Evolutionary conservation across 2,888 invertebrate species (phyloP), one percentile per base, ranked within the genome.

Genomic region (Silvanus unidentatus): DNA sequence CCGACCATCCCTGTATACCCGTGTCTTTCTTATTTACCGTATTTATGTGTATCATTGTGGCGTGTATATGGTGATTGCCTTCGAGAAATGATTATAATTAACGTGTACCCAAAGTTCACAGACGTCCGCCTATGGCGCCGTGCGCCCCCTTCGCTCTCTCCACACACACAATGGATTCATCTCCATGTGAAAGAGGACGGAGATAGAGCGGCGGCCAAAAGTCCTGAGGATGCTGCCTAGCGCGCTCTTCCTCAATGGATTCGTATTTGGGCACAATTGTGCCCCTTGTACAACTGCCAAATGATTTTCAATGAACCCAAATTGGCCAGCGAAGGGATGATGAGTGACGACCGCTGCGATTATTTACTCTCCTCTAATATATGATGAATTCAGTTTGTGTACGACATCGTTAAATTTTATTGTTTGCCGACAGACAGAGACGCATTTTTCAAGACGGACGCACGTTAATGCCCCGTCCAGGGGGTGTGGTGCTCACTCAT

Each of bases 71-170:
- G 22, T 22, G 22, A 22, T 22, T 50, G 56, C 57, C 49, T 56
- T 49, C 53, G 12, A 47, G 57, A 65, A 68, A 69, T 69, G 63
- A 69, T 68, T 63, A 62, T 68, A 69, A 69, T 69, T 68, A 68
- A 54, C 60, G 54, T 52, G 54, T 50, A 55, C 50, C 52, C 47
- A 54, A 61, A 61, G 63, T 61, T 62, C 59, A 58, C 63, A 60
- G 66, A 57, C 63, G 66, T 59, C 66, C 67, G 68, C 67, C 68
- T 64, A 63, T 64, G 68, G 68, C 69, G 68, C 69, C 66, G 62
- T 53, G 58, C 59, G 57, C 60, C 55, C 32, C 32, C 10, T 32
- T 9, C 4, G 22, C 22, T 22, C 22, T 22, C n/a, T 32, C 32
- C 32, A 32, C n/a, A 32, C 12, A 12, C 32, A 32, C 32, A 13